phyloP scores from a whole-genome alignment of 1,140 invertebrate genomes.

The Macrocentrus cingulum region DNA sequence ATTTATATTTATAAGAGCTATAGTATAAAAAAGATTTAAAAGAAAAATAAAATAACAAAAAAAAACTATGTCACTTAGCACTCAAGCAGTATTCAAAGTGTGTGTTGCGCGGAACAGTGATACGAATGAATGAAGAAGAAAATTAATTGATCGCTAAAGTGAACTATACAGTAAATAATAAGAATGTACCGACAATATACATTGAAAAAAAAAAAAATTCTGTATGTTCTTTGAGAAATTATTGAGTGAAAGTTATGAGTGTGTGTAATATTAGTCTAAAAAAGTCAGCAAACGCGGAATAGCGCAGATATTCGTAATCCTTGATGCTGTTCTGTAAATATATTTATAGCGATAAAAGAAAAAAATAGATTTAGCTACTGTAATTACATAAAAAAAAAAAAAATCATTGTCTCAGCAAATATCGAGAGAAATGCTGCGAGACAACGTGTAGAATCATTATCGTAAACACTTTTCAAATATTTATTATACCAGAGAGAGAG shows the following conservation, averaged over 20 bases:
- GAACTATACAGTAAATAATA: conserved; percentile 5
- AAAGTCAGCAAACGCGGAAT: conserved; percentile 26
- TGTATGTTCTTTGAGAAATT: conserved; percentile 2
- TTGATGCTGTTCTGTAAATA: conserved; percentile 45
- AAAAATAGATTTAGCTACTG: conserved; percentile 23
- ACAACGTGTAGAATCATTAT: too few relatives aligned
- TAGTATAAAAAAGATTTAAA: conserved; percentile 34
- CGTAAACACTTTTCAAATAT: too few relatives aligned
- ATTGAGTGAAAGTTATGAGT: conserved; percentile 16
- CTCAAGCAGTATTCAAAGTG: conserved; percentile 52
- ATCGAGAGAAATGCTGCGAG: too few relatives aligned
- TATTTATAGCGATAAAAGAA: conserved; percentile 31
- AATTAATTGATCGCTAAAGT: conserved; percentile 10
- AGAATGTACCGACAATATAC: conserved; percentile 1
- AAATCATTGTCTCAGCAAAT: not conserved
- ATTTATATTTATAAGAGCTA: conserved; percentile 57
- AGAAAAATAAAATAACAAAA: too few relatives aligned
- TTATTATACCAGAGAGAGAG: too few relatives aligned
- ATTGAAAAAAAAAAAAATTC: too few relatives aligned
- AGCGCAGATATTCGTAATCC: conserved; percentile 27
- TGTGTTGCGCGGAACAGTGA: conserved; percentile 16
- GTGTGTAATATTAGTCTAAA: conserved; percentile 13
- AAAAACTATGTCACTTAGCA: conserved; percentile 45
- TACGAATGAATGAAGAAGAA: conserved; percentile 15
- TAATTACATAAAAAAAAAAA: conserved; percentile 24